Conservation (phyloP, 2,797 vertebrate species). For the Otolemur crassicaudatus region DNA sequence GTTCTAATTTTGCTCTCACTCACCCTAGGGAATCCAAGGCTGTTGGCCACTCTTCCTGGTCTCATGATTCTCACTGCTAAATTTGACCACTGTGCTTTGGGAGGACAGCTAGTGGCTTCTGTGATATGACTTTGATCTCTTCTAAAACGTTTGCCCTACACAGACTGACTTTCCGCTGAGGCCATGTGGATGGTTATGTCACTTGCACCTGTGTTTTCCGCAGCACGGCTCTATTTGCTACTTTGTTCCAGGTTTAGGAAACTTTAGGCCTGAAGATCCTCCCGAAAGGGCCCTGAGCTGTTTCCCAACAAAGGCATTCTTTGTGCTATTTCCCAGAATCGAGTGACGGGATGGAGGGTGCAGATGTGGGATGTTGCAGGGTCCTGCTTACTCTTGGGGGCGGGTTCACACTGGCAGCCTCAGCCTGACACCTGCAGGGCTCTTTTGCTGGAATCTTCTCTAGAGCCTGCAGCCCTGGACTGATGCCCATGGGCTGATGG, state of each 20-base stretch:
- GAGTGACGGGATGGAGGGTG: neutral
- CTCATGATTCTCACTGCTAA: neutral
- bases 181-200: rapidly evolving
- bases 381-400: neutral
- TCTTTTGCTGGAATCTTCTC: neutral
- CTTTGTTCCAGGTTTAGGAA: neutral
- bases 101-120: neutral
- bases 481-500: neutral
- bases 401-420: neutral
- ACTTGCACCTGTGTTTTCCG: neutral
- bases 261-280: neutral
- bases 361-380: neutral
- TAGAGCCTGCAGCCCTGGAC: neutral
- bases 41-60: neutral
- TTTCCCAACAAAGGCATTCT: neutral
- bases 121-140: neutral
- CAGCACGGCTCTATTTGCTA: rapidly evolving
- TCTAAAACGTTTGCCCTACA: neutral
- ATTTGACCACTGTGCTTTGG: neutral
- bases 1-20: neutral
- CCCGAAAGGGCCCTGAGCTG: neutral
- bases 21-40: neutral
- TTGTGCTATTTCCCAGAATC: neutral
- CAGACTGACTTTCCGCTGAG: no score
- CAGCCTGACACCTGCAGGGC: neutral